Evolutionary conservation across 2,888 invertebrate species (phyloP), one percentile per base, ranked within the genome.

Genomic region (Vanessa cardui): DNA sequence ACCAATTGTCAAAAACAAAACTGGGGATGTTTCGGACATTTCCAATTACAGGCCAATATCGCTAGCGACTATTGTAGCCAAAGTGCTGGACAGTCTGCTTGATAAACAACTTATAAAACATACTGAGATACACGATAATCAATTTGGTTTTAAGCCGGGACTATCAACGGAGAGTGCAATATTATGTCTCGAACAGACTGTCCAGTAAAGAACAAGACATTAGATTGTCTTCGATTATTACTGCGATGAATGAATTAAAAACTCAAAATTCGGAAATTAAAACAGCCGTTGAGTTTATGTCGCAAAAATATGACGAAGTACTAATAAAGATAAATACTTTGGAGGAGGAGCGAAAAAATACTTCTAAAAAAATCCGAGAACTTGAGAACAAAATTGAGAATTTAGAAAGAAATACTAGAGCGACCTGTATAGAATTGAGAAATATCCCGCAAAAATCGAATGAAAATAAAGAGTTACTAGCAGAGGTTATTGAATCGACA

Each of bases 401-500:
- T n/a, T n/a, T 49, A 6, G 49, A 49, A 49, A 49, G 49, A 49
- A 16, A 49, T 49, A 9, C 49, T 49, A 6, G 49, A 18, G 49
- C 49, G 18, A 49, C 49, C 7, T 49, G 49, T 16, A 49, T 49
- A 9, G 49, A 49, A 49, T 18, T 49, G 7, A 49, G 49, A 49
- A 49, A 49, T 49, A 49, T 49, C 7, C 52, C 52, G 18, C 52
- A 52, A 52, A 52, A 52, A 26, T 16, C 7, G 16, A 26, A 52
- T 20, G 52, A 52, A 20, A 52, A 7, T 15, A 52, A 52, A 20
- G 52, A 52, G 52, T 52, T 21, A 8, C 16, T 52, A 52, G 15
- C 20, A n/a, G 52, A 52, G 20, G 16, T 52, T 26, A 52, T 52
- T 52, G 33, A 54, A 54, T 54, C 54, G 31, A 54, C 54, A 15